Percentiles rank a stretch among this genome's conserved stretches.
phyloP scores from a whole-genome alignment of 1,140 invertebrate species.

The Trypoxylus dichotomus region DNA sequence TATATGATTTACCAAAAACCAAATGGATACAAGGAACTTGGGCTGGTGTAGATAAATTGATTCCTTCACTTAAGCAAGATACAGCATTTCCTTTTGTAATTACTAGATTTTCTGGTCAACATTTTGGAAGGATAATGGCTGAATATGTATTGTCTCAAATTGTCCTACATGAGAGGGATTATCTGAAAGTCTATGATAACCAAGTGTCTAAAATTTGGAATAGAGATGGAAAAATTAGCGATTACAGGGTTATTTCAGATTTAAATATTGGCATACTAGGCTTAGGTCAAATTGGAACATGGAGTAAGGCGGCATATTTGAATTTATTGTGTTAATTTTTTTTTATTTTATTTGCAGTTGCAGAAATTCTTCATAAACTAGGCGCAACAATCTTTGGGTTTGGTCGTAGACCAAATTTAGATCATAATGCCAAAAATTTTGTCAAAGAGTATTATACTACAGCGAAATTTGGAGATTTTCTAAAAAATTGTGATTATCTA shows the following conservation, averaged over 20 bases:
- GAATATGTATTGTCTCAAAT: conserved; percentile 62
- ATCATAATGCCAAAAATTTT: conserved; percentile 43
- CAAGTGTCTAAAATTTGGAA: conserved; percentile 54
- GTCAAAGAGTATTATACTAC: conserved; percentile 48
- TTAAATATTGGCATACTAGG: conserved; percentile 59
- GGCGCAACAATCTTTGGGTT: conserved; percentile 48
- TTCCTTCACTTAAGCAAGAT: conserved; percentile 42
- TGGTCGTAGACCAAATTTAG: conserved; percentile 49
- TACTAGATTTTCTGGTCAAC: conserved; percentile 55
- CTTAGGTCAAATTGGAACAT: conserved; percentile 56
- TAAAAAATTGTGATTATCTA: conserved; percentile 61
- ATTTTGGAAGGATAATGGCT: conserved; percentile 58
- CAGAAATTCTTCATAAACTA: conserved; percentile 52
- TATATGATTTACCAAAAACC: conserved; percentile 49
- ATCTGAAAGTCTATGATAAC: conserved; percentile 50
- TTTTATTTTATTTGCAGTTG: conserved; percentile 48
- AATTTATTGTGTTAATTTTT: neutral
- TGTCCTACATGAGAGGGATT: conserved; percentile 57
- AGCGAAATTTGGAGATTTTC: conserved; percentile 51
- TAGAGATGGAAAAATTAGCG: conserved; percentile 47
- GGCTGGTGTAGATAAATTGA: conserved; percentile 55
- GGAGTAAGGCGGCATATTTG: conserved; percentile 48
- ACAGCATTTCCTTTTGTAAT: conserved; percentile 44
- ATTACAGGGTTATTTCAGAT: conserved; percentile 53
- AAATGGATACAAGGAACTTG: conserved; percentile 59